These are phyloP conservation scores for Gasteruption jaculator DNA, from an alignment of 2,888 invertebrate genomes.

Conservation along the genomic window DNA sequence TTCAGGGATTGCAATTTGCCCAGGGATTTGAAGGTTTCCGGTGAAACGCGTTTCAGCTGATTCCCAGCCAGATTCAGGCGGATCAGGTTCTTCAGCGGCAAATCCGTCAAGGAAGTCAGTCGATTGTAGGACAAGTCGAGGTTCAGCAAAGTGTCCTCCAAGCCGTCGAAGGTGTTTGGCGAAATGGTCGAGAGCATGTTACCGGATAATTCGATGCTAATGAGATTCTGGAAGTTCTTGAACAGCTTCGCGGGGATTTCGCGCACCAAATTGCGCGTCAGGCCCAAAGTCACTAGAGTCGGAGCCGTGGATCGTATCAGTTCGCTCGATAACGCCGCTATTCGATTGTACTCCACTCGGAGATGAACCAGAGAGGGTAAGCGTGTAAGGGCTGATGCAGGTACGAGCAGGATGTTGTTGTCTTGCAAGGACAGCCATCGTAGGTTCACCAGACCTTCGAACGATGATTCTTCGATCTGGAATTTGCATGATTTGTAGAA, in stretches of 20 bases:
- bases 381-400: slow-evolving; percentile 77
- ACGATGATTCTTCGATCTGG: slow-evolving; percentile 83
- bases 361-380: slow-evolving; percentile 69
- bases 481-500: slow-evolving; percentile 16
- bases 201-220: slow-evolving; percentile 72
- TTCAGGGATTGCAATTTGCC: slow-evolving; percentile 69
- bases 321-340: slow-evolving; percentile 78
- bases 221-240: slow-evolving; percentile 69
- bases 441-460: slow-evolving; percentile 75
- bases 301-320: slow-evolving; percentile 71
- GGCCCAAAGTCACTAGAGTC: slow-evolving; percentile 64
- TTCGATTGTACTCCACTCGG: slow-evolving; percentile 80
- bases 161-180: slow-evolving; percentile 70
- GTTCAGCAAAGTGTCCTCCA: slow-evolving; percentile 69
- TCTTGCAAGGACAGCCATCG: slow-evolving; percentile 76
- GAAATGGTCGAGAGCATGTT: slow-evolving; percentile 71
- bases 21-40: slow-evolving; percentile 64
- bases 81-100: slow-evolving; percentile 63
- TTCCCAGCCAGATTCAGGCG: slow-evolving; percentile 77
- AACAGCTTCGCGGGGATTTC: slow-evolving; percentile 80
- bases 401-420: slow-evolving; percentile 82
- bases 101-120: slow-evolving; percentile 63
- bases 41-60: slow-evolving; percentile 67
- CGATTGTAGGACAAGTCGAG: slow-evolving; percentile 73
- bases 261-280: slow-evolving; percentile 81